These are phyloP conservation scores for Apodemia hepburni DNA, from an alignment of 2,888 invertebrate genomes.

Conservation along the genomic window DNA sequence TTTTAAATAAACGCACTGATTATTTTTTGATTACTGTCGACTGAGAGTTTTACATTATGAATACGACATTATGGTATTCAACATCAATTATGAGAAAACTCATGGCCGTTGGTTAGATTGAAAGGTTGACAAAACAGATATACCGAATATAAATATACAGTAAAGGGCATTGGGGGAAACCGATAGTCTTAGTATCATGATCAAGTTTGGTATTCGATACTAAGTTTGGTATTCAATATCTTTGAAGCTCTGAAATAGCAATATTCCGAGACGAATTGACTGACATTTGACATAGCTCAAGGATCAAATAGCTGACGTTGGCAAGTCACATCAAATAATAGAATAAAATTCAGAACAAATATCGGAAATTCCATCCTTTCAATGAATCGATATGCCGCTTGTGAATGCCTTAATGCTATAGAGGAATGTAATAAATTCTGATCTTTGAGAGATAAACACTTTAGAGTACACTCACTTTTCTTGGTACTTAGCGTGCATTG, in stretches of 20 bases:
- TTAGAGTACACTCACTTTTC: not conserved
- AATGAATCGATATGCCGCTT: slow-evolving; percentile 3
- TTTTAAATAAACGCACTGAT: not conserved
- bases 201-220: too few relatives aligned
- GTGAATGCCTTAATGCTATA: not conserved
- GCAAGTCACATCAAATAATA: slow-evolving; percentile 1
- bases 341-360: slow-evolving; percentile 1
- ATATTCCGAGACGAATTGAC: not conserved
- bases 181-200: too few relatives aligned
- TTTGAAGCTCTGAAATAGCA: too few relatives aligned
- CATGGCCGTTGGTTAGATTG: too few relatives aligned
- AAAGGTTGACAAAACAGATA: too few relatives aligned
- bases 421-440: slow-evolving; percentile 3
- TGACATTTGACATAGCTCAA: not conserved
- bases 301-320: not conserved
- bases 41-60: not conserved
- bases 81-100: too few relatives aligned
- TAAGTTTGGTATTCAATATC: too few relatives aligned
- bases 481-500: not conserved
- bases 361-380: slow-evolving; percentile 1
- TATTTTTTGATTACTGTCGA: not conserved
- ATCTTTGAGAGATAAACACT: not conserved
- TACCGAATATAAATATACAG: too few relatives aligned
- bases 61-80: too few relatives aligned
- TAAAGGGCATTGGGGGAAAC: too few relatives aligned